phyloP scores from a whole-genome alignment of 2,113 vertebrate genomes.

The crab-eating macaque (Macaca fascicularis) region T2T-MFA8v1.1 NC_088376.1:18555001-18555500 shows the following conservation, averaged over 20 bases:
- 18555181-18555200: neutral
- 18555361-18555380: neutral
- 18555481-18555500: neutral
- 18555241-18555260: neutral
- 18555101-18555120: neutral
- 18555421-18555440: neutral
- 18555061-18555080: neutral
- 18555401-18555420: neutral
- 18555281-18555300: neutral
- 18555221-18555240: neutral
- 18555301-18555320: neutral
- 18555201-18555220: neutral
- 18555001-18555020: neutral
- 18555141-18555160: neutral
- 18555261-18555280: neutral
- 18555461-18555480: neutral
- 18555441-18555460: fast-evolving
- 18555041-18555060: neutral
- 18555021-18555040: neutral
- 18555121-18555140: neutral
- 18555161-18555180: neutral
- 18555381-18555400: neutral
- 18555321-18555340: neutral
- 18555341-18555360: neutral
- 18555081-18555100: neutral